These are phyloP conservation scores for Cebuella pygmaea DNA, from an alignment of 2,797 vertebrate species.

Conservation along the genomic window DNA sequence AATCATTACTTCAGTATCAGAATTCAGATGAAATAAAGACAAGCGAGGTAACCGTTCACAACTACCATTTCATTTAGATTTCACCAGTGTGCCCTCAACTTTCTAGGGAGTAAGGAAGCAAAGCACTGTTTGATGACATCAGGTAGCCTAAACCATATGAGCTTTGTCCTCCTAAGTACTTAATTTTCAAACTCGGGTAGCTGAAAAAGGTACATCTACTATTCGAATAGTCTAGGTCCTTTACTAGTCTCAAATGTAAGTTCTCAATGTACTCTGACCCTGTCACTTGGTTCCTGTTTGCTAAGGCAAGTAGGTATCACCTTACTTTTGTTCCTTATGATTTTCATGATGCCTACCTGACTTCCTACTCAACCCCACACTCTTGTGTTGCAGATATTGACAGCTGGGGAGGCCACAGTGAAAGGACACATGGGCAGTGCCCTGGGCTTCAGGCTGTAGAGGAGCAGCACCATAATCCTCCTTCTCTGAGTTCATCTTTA, in stretches of 20 bases:
- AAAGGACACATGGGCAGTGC: not conserved
- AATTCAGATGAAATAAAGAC: conserved; percentile 34
- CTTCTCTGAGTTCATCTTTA: not conserved
- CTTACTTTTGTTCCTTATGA: not conserved
- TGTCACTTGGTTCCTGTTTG: not conserved
- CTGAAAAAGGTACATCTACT: not conserved
- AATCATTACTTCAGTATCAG: not conserved
- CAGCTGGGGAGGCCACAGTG: not conserved
- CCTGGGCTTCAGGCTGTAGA: not conserved
- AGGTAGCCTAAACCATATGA: not conserved
- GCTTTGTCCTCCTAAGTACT: not conserved
- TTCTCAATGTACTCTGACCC: not conserved
- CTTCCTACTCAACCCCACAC: not conserved
- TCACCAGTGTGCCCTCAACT: not conserved
- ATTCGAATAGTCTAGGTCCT: not conserved
- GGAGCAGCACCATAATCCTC: not conserved
- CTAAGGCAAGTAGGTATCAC: not conserved
- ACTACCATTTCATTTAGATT: not conserved
- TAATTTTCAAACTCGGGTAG: not conserved
- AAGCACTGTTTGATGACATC: not conserved
- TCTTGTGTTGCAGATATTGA: not conserved
- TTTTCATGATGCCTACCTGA: not conserved
- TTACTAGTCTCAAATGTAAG: not conserved
- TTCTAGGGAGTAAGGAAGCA: not conserved
- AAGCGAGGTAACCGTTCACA: not conserved